phyloP scores from a whole-genome alignment of 2,888 invertebrate species.

The Embidobia sp. region DNA sequence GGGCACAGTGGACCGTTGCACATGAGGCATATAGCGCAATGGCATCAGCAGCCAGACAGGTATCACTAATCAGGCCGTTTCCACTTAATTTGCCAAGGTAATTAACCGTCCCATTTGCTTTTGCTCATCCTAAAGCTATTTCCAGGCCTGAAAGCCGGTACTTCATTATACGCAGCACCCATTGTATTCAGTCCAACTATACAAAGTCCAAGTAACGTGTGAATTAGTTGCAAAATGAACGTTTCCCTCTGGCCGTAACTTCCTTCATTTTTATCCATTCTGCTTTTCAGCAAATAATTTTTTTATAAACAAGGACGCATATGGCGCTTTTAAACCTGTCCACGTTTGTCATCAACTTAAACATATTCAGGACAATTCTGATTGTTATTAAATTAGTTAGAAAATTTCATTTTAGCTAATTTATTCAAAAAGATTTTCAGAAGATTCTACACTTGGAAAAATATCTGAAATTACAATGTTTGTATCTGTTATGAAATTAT shows the following conservation, averaged over 20 bases:
- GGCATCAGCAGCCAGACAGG: constrained; percentile 73
- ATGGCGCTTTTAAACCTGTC: not conserved
- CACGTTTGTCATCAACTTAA: too few species aligned
- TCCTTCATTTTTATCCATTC: not conserved
- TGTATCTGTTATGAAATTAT: too few species aligned
- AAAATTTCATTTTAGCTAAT: too few species aligned
- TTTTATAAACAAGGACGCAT: constrained; percentile 13
- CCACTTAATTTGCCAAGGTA: constrained; percentile 80
- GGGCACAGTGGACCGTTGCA: constrained; percentile 44
- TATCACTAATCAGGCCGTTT: constrained; percentile 78
- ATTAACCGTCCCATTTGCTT: constrained; percentile 78
- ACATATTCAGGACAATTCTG: too few species aligned
- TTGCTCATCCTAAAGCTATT: constrained; percentile 72
- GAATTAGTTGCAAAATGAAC: constrained; percentile 42
- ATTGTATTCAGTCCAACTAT: constrained; percentile 75
- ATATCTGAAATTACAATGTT: too few species aligned
- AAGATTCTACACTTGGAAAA: too few species aligned
- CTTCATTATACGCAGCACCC: constrained; percentile 76
- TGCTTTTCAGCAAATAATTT: constrained; percentile 12
- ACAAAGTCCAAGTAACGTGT: constrained; percentile 63
- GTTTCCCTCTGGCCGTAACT: constrained; percentile 13
- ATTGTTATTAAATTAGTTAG: too few species aligned
- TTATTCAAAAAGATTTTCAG: too few species aligned
- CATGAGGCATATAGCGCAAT: constrained; percentile 60
- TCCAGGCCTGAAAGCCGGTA: constrained; percentile 72